phyloP scores from a whole-genome alignment of 1,140 invertebrate species.

The Bombus polaris region DNA sequence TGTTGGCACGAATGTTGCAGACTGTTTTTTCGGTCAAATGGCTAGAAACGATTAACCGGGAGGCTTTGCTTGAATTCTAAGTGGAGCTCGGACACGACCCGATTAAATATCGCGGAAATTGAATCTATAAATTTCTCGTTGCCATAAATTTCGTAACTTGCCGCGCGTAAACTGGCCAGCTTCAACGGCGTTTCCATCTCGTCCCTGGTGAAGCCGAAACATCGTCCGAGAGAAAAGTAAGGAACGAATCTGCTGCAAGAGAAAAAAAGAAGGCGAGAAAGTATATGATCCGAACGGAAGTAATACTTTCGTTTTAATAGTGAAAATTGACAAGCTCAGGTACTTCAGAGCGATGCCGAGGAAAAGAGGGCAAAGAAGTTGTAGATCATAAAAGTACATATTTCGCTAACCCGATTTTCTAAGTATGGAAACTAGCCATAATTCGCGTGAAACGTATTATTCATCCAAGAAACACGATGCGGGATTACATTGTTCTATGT shows the following conservation, averaged over 20 bases:
- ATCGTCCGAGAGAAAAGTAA: not conserved
- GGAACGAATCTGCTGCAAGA: not conserved
- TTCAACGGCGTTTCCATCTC: conserved; percentile 28
- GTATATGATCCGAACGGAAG: no score
- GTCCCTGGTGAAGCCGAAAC: conserved; percentile 24
- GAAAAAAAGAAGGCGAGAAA: not conserved
- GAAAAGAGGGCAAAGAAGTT: not conserved
- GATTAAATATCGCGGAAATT: conserved; percentile 80
- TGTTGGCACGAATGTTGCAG: not conserved
- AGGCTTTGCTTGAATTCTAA: conserved; percentile 40
- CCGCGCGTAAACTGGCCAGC: conserved; percentile 62
- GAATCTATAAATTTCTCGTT: conserved; percentile 79
- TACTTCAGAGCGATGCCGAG: not conserved
- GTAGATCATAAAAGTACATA: no score
- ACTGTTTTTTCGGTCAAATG: not conserved
- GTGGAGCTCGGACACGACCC: conserved; percentile 38
- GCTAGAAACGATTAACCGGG: conserved; percentile 43
- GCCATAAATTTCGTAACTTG: conserved; percentile 75
- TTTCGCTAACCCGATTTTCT: not conserved
- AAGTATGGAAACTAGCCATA: not conserved
- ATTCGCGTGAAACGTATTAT: not conserved
- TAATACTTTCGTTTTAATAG: not conserved
- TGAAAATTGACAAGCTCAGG: not conserved
- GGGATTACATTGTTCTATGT: conserved; percentile 32
- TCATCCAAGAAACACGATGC: conserved; percentile 31